These are phyloP conservation scores for Chrysomela aeneicollis DNA, from an alignment of 2,888 invertebrate genomes.

Conservation along the genomic window DNA sequence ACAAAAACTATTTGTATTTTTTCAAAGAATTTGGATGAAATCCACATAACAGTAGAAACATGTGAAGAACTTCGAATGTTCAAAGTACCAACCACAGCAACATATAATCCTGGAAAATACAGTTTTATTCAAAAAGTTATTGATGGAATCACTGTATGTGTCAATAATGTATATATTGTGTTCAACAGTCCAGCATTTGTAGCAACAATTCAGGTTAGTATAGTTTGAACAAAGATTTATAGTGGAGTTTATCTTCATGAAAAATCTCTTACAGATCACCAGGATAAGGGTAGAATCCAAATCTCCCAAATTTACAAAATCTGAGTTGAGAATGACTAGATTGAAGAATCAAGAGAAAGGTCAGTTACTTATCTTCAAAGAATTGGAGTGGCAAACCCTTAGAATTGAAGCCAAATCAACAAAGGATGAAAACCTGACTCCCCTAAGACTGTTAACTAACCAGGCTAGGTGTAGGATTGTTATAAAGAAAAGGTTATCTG, in stretches of 20 bases:
- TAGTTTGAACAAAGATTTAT: not conserved
- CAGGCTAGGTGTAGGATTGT: constrained; percentile 94
- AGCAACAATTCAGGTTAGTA: constrained; percentile 88
- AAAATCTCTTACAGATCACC: constrained; percentile 72
- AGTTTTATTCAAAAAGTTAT: constrained; percentile 92
- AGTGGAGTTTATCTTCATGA: not conserved
- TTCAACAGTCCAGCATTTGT: constrained; percentile 95
- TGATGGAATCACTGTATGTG: constrained; percentile 95
- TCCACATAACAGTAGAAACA: constrained; percentile 91
- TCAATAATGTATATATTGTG: constrained; percentile 93
- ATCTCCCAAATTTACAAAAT: constrained; percentile 87
- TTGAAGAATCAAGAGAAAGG: constrained; percentile 89
- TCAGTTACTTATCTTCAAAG: constrained; percentile 95
- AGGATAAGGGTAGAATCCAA: constrained; percentile 93
- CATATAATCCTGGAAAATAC: constrained; percentile 75
- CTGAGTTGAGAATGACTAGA: constrained; percentile 89
- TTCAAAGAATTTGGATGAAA: constrained; percentile 88
- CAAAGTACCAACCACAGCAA: constrained; percentile 66
- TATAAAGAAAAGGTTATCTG: constrained; percentile 91
- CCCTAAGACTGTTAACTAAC: constrained; percentile 90
- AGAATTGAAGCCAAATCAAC: constrained; percentile 93
- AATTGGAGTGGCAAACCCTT: constrained; percentile 96
- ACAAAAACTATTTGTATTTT: not conserved
- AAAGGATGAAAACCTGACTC: constrained; percentile 79
- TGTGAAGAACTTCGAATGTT: constrained; percentile 81